Base-by-base conservation (phyloP, 2,888 invertebrate species). In the Sericinus montela region DNA sequence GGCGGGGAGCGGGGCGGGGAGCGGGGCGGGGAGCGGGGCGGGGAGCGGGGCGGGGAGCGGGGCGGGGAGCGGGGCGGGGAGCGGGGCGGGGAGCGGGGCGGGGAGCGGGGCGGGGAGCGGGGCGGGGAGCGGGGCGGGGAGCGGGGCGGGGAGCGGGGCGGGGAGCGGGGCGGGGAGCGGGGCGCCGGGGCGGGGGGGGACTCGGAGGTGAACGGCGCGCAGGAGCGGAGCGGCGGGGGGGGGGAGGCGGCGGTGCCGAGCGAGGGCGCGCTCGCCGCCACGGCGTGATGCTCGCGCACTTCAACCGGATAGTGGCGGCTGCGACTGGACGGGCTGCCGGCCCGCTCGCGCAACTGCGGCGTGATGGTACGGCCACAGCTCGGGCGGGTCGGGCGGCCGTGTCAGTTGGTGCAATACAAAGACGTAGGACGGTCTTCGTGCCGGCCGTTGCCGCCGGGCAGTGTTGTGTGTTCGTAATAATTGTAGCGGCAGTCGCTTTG, bases 261-360 rank as follows among this genome's bases (percentile, higher is more conserved):
- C n/a, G 67, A 62, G 37, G 69, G 57, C 45, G 64, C 74, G 0
- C 32, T 76, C 0, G 68, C 72, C 0, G 74, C 78, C 1, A 68
- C 78, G 0, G 81, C 82, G 79, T 82, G 82, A 81, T 76, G 66
- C 51, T 71, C 60, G 57, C 1, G 7, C 32, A 30, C 13, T 11
- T 13, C 1, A 19, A 14, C 8, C 25, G 15, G 38, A 38, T 42
- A 48, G 36, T 13, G 7, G 5, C 6, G 40, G 25, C 25, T 40
- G 14, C 25, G 35, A 43, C 32, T 23, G 42, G 42, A 42, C 23
- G 23, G 42, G 13, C 35, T 35, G 32, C 11, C 11, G 11, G 32
- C n/a, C 32, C 25, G 8, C 25, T 4, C 25, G 8, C 1, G 8
- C 1, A 25, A 25, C 25, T 11, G 1, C 1, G 13, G 32, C 6